Conservation (phyloP, 1,140 invertebrate genomes). For the Tigriopus japonicus region DNA sequence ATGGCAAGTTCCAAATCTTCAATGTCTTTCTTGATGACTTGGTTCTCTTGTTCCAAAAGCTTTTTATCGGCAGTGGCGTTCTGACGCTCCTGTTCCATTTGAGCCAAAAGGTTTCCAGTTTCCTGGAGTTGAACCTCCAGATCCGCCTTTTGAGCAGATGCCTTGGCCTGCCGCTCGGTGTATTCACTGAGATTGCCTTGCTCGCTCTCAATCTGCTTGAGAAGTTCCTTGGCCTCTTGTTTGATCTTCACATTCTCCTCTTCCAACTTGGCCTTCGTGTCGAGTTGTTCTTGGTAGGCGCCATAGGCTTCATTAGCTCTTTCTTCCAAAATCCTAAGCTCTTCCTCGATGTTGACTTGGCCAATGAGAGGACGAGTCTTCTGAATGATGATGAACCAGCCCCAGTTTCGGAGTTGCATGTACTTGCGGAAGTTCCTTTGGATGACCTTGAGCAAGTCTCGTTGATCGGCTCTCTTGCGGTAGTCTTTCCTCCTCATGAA, state of each 20-base stretch:
- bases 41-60: conserved; percentile 48
- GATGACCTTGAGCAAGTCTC: conserved; percentile 36
- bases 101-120: conserved; percentile 87
- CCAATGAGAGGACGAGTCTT: conserved; percentile 69
- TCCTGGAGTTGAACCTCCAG: conserved; percentile 83
- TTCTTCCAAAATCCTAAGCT: conserved; percentile 37
- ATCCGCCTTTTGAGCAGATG: conserved; percentile 87
- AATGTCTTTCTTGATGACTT: conserved; percentile 78
- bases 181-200: conserved; percentile 67
- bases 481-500: not conserved
- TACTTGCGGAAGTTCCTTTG: conserved; percentile 43
- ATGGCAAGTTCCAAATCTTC: conserved; percentile 81
- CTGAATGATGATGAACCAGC: conserved; percentile 40
- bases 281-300: conserved; percentile 64
- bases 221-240: conserved; percentile 78
- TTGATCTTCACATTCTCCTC: conserved; percentile 86
- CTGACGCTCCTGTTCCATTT: conserved; percentile 77
- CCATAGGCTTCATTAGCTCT: conserved; percentile 13
- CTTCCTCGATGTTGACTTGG: conserved; percentile 92
- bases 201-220: conserved; percentile 81
- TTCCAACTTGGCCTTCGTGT: conserved; percentile 53
- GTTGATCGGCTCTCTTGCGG: conserved; percentile 1
- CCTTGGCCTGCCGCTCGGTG: conserved; percentile 79
- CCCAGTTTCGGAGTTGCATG: conserved; percentile 40
- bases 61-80: conserved; percentile 46